Evolutionary conservation across 2,797 vertebrate genomes (phyloP).

Genomic region (Helostoma temminkii): DNA sequence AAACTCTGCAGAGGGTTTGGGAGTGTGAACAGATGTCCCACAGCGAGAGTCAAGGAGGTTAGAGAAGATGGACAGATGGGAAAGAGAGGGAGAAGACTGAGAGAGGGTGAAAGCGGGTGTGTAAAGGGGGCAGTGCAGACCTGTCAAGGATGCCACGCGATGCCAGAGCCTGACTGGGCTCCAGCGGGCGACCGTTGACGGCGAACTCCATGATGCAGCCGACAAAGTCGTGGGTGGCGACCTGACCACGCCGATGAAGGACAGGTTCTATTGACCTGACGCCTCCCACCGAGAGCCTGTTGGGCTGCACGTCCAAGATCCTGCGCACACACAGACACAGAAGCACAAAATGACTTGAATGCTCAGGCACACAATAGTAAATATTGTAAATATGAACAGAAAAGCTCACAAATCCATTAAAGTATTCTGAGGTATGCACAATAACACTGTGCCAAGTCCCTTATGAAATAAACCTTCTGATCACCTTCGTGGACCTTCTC

Average conservation of each 20-base stretch:
- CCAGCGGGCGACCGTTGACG: slow-evolving; percentile 96
- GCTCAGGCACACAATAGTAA: slow-evolving; percentile 16
- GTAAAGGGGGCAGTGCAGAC: slow-evolving; percentile 74
- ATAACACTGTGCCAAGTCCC: slow-evolving; percentile 45
- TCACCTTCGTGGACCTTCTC: slow-evolving; percentile 42
- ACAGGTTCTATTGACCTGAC: slow-evolving; percentile 91
- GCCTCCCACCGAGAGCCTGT: slow-evolving; percentile 95
- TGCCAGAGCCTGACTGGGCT: slow-evolving; percentile 94
- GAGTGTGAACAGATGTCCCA: slow-evolving; percentile 75
- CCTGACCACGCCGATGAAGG: slow-evolving; percentile 92
- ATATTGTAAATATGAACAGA: slow-evolving; percentile 13
- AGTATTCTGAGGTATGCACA: slow-evolving; percentile 22
- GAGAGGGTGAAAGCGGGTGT: slow-evolving; percentile 12
- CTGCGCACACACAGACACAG: slow-evolving; percentile 74
- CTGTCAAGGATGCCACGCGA: slow-evolving; percentile 95
- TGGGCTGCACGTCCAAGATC: slow-evolving; percentile 97
- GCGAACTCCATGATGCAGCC: slow-evolving; percentile 99
- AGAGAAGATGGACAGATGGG: slow-evolving; percentile 65
- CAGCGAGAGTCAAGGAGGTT: slow-evolving; percentile 62
- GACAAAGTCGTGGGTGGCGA: slow-evolving; percentile 95
- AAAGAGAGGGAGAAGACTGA: slow-evolving; percentile 43
- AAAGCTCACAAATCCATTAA: slow-evolving; percentile 37
- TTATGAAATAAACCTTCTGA: slow-evolving; percentile 61
- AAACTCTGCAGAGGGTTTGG: slow-evolving; percentile 43
- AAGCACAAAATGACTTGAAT: slow-evolving; percentile 27